Percentiles rank a stretch among this genome's conserved stretches.
Evolutionary conservation across 2,113 vertebrate genomes (phyloP).

Genomic region (Nestor notabilis): DNA sequence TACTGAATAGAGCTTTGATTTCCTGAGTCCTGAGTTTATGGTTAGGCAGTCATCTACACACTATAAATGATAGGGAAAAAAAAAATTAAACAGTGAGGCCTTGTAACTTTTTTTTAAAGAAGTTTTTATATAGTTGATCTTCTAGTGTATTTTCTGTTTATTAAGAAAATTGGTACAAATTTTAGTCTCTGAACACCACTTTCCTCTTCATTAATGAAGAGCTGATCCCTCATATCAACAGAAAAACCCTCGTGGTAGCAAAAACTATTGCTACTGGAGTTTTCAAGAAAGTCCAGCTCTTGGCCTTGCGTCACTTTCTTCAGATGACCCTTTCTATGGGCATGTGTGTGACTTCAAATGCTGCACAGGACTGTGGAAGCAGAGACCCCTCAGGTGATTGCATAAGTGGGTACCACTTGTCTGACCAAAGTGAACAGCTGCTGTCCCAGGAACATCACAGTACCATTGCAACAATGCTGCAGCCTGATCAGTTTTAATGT

Average conservation of each 20-base stretch:
- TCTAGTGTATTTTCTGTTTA: not conserved
- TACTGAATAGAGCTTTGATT: not conserved
- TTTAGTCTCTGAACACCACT: not conserved
- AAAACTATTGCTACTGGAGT: not conserved
- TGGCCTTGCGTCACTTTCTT: not conserved
- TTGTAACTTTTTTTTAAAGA: not conserved
- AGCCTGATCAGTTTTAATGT: not conserved
- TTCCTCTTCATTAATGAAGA: not conserved
- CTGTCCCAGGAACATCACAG: not conserved
- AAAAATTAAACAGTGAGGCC: not conserved
- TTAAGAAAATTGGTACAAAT: not conserved
- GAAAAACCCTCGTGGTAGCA: not conserved
- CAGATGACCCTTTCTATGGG: not conserved
- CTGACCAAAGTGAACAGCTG: not conserved
- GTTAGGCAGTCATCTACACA: not conserved
- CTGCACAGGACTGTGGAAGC: not conserved
- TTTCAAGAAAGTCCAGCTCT: not conserved
- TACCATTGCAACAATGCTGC: not conserved
- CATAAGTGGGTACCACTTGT: not conserved
- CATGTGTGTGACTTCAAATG: not conserved
- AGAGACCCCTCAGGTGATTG: not conserved
- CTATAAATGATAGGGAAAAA: not conserved
- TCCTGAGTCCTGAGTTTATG: not conserved
- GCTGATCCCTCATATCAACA: not conserved
- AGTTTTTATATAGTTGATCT: not conserved